A percentile compares a stretch with the other conserved stretches of the same genome.
Conservation (phyloP, 2,113 vertebrate genomes). For the Myrmophylax atrothorax region DNA sequence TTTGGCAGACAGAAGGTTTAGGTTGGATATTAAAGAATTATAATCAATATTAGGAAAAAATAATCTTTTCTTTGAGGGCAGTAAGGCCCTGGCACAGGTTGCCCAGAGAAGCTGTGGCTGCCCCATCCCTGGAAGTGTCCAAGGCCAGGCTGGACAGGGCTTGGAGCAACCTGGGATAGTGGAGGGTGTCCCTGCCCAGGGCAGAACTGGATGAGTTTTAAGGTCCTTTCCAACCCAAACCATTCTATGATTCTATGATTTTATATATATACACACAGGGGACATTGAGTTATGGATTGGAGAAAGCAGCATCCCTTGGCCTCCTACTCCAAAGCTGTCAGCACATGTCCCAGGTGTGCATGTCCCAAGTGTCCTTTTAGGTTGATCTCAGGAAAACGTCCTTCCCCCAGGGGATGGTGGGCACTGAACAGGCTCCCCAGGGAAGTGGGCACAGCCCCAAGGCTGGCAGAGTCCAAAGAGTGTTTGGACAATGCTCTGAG, state of each 20-base stretch:
- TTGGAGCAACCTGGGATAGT: neutral
- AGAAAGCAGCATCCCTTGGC: neutral
- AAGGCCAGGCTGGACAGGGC: neutral
- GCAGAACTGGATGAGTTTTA: neutral
- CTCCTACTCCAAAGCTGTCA: neutral
- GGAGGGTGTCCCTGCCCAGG: neutral
- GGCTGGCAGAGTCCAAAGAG: neutral
- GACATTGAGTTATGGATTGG: too few species aligned
- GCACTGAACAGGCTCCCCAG: neutral
- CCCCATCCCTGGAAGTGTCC: neutral
- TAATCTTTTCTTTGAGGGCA: neutral
- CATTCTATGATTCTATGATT: neutral
- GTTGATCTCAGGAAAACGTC: neutral
- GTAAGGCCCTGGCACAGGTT: neutral
- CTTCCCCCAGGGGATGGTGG: neutral
- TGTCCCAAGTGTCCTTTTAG: accelerated
- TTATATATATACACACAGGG: neutral
- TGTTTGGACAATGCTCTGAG: accelerated
- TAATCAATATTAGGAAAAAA: neutral
- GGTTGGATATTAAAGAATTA: neutral
- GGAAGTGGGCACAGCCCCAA: accelerated
- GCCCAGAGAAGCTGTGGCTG: neutral
- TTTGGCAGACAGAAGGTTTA: neutral
- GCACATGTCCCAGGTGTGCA: neutral
- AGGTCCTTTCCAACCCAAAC: neutral